phyloP scores from a whole-genome alignment of 2,797 vertebrate species.

The Bufotes viridis region DNA sequence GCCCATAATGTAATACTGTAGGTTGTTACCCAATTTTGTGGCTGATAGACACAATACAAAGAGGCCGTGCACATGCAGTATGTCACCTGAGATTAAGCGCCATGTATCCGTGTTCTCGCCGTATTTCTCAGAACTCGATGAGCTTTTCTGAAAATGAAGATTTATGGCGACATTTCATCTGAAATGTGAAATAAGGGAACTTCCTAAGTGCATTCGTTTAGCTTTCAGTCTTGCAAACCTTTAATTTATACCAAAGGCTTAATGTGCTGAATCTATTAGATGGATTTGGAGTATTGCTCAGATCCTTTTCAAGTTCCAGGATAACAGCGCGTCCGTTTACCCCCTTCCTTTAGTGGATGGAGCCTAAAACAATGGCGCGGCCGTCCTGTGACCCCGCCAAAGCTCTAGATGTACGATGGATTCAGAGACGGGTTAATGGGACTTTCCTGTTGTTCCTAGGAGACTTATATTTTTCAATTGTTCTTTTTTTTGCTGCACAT shows the following conservation, averaged over 20 bases:
- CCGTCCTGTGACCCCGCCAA: background rate
- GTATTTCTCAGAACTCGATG: background rate
- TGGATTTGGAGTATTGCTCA: slow-evolving; percentile 2
- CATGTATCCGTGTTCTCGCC: background rate
- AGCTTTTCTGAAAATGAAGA: slow-evolving; percentile 17
- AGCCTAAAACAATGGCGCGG: background rate
- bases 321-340: background rate
- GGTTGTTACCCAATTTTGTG: background rate
- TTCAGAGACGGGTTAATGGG: background rate
- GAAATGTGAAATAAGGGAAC: slow-evolving; percentile 14
- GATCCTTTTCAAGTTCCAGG: background rate
- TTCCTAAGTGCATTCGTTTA: slow-evolving; percentile 35
- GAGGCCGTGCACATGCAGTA: background rate
- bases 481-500: background rate
- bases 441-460: background rate
- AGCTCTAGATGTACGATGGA: background rate
- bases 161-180: slow-evolving; percentile 35
- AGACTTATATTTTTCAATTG: background rate
- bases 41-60: background rate
- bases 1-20: background rate
- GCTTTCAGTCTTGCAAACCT: slow-evolving; percentile 22
- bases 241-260: slow-evolving; percentile 39
- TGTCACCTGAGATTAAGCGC: background rate
- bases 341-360: slow-evolving; percentile 9
- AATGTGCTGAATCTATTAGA: slow-evolving; percentile 31